phyloP scores from a whole-genome alignment of 2,888 invertebrate genomes.

The Adineta ricciae region DNA sequence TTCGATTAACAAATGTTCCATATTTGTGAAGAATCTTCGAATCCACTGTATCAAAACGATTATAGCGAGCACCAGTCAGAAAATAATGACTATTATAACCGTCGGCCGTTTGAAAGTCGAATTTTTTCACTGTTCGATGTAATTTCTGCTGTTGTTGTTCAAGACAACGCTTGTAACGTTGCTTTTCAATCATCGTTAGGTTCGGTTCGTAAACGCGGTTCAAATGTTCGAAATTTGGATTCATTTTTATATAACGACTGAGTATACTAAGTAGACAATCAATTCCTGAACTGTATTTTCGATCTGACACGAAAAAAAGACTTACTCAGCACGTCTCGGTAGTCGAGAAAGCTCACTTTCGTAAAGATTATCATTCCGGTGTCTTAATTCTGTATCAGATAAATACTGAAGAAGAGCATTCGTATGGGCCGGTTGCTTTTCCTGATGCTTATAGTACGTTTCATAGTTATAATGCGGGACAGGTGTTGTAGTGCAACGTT shows the following conservation, averaged over 20 bases:
- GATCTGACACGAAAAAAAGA: too few relatives aligned
- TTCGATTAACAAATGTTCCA: constrained; percentile 32
- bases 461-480: constrained; percentile 16
- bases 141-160: constrained; percentile 25
- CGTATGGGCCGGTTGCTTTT: constrained; percentile 24
- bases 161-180: constrained; percentile 26
- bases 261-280: background rate
- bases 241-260: background rate
- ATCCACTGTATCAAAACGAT: constrained; percentile 32
- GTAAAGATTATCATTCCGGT: constrained; percentile 32
- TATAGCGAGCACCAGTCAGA: constrained; percentile 30
- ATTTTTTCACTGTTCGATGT: constrained; percentile 24
- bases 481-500: background rate
- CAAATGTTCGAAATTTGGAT: constrained; percentile 11
- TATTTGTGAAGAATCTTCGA: constrained; percentile 32
- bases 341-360: constrained; percentile 21
- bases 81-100: constrained; percentile 30
- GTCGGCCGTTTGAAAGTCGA: constrained; percentile 27
- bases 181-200: constrained; percentile 16
- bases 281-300: too few relatives aligned
- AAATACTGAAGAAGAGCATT: constrained; percentile 31
- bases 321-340: constrained; percentile 28
- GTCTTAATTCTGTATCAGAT: constrained; percentile 27
- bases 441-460: constrained; percentile 31
- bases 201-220: background rate